A percentile compares a stretch with the other conserved stretches of the same genome.
Conservation (phyloP, 2,888 invertebrate species). For the Stramonita haemastoma region DNA sequence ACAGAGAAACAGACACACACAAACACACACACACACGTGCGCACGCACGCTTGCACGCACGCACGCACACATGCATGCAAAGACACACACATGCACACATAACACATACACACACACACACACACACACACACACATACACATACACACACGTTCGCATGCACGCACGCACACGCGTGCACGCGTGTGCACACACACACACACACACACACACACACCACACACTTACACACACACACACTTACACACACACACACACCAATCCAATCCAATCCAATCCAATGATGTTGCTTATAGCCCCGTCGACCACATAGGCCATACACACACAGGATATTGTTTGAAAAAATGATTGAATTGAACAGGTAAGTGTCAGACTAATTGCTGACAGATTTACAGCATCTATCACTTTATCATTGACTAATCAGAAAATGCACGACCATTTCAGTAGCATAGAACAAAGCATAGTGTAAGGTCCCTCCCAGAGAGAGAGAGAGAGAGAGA, state of each 20-base stretch:
- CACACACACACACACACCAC: constrained; percentile 1
- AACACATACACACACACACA: neutral
- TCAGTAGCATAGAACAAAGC: neutral
- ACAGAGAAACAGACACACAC: too few species aligned
- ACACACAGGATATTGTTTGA: neutral
- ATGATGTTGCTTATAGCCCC: too few species aligned
- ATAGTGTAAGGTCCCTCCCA: neutral
- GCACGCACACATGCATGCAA: neutral
- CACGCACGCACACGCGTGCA: neutral
- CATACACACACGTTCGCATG: neutral
- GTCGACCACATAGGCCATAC: too few species aligned
- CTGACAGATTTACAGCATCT: too few species aligned
- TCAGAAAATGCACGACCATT: neutral
- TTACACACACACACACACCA: neutral
- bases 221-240: neutral
- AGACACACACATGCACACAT: neutral
- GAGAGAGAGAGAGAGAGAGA: too few species aligned
- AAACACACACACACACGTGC: too few species aligned
- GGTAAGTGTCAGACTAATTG: too few species aligned
- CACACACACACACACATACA: neutral
- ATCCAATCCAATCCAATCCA: neutral
- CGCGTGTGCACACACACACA: neutral
- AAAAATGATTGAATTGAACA: too few species aligned
- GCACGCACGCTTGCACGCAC: too few species aligned
- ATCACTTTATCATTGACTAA: neutral